Base-by-base conservation (phyloP, 2,888 invertebrate genomes). In the Odontomyia ornata region DNA sequence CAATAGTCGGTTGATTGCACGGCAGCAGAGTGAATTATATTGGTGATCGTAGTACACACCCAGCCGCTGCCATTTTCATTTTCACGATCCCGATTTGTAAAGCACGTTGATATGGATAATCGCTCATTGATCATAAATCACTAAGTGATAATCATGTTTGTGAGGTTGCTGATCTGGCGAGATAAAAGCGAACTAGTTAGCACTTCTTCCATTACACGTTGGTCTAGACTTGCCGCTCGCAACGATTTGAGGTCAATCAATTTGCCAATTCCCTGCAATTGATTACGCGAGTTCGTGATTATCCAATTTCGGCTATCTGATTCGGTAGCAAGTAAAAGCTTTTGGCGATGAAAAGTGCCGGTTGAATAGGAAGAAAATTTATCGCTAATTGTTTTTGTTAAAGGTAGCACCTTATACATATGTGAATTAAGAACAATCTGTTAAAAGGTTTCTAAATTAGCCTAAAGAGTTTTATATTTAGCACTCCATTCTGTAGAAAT, bases 31-130 rank as follows among this genome's bases (percentile, higher is more conserved):
- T 36, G 36, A 9, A 23, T 43, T 18, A 43, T 43, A 21, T 11
- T 43, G 18, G 3, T n/a, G 67, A 43, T 67, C 67, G 18, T 36
- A 23, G 11, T 43, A 43, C 67, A 43, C 21, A 21, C 67, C 36
- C 43, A 2, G 46, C 36, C 4, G n/a, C 67, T 67, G 3, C 21
- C 36, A 18, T n/a, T 67, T 67, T 36, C 11, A 23, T 11, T 43
- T 36, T n/a, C 67, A 67, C 67, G 67, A 67, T 67, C 67, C 67
- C 67, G 67, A 67, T n/a, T 36, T 67, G 43, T 43, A 18, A n/a
- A 23, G 21, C 60, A 25, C 4, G 60, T 60, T 18, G 25, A 60
- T 23, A 23, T 60, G 21, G 60, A 25, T 21, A 11, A 5, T 21
- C 23, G 11, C 11, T 25, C 60, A 18, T 60, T 11, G 21, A 60